phyloP scores from a whole-genome alignment of 2,113 vertebrate genomes.

The Balaenoptera acutorostrata region DNA sequence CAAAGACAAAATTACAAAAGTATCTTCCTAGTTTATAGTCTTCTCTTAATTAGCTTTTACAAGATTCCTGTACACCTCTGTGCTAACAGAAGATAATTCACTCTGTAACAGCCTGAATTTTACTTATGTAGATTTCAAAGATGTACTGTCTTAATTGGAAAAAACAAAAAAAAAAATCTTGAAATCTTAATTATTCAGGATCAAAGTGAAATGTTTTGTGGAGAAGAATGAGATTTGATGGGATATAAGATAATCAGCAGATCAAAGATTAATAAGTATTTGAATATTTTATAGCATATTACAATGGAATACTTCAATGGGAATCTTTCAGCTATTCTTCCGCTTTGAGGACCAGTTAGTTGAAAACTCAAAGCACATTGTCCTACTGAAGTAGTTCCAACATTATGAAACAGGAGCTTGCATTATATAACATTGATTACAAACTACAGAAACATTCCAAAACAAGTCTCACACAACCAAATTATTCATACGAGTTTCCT shows the following conservation, averaged over 20 bases:
- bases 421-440: not conserved
- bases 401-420: not conserved
- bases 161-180: not conserved
- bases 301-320: not conserved
- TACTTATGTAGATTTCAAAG: not conserved
- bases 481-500: not conserved
- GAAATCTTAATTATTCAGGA: constrained; percentile 26
- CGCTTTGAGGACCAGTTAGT: not conserved
- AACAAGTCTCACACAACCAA: not conserved
- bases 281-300: constrained; percentile 30
- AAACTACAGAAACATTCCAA: not conserved
- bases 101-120: not conserved
- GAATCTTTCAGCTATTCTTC: not conserved
- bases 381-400: not conserved
- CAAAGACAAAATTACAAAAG: not conserved
- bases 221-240: not conserved
- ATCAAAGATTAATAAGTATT: constrained; percentile 24
- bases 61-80: not conserved
- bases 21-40: not conserved
- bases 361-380: not conserved
- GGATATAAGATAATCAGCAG: not conserved
- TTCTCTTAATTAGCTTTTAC: not conserved
- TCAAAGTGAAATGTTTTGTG: not conserved
- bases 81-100: not conserved
- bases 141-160: not conserved